phyloP scores from a whole-genome alignment of 2,888 invertebrate species.

The Drosophila atroscutellata region DNA sequence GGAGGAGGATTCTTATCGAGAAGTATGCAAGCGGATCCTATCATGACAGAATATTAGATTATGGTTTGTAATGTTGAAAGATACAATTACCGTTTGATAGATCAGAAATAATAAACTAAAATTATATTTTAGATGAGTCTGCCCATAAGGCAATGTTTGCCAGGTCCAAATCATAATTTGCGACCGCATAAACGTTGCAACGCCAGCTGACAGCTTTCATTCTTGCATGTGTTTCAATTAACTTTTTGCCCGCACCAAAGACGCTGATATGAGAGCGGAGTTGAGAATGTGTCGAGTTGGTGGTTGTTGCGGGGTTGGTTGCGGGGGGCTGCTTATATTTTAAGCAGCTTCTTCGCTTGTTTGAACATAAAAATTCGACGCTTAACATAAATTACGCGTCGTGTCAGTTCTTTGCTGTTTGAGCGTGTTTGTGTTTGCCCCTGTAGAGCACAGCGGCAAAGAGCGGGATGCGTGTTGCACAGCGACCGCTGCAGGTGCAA shows the following conservation, averaged over 20 bases:
- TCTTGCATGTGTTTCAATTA: slow-evolving; percentile 77
- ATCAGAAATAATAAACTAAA: background rate
- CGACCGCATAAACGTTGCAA: slow-evolving; percentile 46
- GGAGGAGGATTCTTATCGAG: background rate
- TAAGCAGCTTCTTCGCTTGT: slow-evolving; percentile 79
- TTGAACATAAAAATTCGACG: slow-evolving; percentile 78
- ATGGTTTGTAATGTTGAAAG: background rate
- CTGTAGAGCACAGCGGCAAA: background rate
- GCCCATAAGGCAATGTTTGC: background rate
- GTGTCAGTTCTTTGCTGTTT: slow-evolving; percentile 50
- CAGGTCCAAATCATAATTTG: background rate
- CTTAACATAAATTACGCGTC: slow-evolving; percentile 80
- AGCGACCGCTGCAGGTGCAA: slow-evolving; percentile 57
- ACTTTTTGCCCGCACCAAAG: slow-evolving; percentile 75
- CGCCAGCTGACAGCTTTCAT: slow-evolving; percentile 52
- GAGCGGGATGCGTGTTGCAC: background rate
- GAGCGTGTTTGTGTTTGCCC: slow-evolving; percentile 20
- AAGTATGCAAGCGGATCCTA: background rate
- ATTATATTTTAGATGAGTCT: background rate
- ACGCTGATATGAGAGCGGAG: slow-evolving; percentile 53
- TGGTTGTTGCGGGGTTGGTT: slow-evolving; percentile 6
- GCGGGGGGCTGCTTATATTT: slow-evolving; percentile 52
- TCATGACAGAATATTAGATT: background rate
- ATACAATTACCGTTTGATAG: background rate
- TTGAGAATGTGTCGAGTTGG: slow-evolving; percentile 44